Base-by-base conservation (phyloP, 2,797 vertebrate species). In the Florisuga fusca region DNA sequence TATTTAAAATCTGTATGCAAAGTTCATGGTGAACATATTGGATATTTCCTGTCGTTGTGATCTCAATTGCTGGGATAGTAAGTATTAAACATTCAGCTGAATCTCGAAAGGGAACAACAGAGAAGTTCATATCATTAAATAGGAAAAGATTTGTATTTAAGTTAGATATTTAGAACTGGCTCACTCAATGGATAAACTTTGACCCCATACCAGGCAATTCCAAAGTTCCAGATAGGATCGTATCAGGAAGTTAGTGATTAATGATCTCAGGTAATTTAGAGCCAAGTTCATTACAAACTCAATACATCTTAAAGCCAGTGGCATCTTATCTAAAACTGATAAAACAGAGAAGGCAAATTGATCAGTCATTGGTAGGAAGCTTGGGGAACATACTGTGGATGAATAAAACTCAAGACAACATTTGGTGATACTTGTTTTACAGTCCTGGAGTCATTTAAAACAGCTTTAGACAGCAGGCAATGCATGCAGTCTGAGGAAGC, bases 181-280 rank as follows among this genome's bases (percentile, higher is more conserved):
- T 77, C 18, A 19, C 41, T 21, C 5, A 80, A 80, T 13, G 31
- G 85, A 92, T 95, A 64, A 82, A 80, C 73, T 85, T 46, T 67
- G 72, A 81, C 54, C 62, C 77, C 41, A 84, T 29, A 62, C 23
- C 55, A 91, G 71, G 80, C 36, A 90, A 55, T 57, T 64, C 53
- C 50, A 53, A 22, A 79, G 27, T 57, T 22, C 51, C 80, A 92
- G 69, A 92, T 12, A 94, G 38, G 33, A 74, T 87, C 64, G 59
- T 53, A 87, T 80, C 43, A 84, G 57, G 75, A 91, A 90, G 74
- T 89, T 82, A 61, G 59, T 94, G 93, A 97, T 89, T 96, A 96
- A 96, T 95, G 78, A 71, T 46, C 36, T 34, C 45, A 23, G 64
- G 33, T 84, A 90, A 64, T 77, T 91, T 69, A 87, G 67, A 92